A percentile compares a stretch with the other conserved stretches of the same genome.
Evolutionary conservation across 2,797 vertebrate species (phyloP).

Genomic region (Gadopsis bispinosus): DNA sequence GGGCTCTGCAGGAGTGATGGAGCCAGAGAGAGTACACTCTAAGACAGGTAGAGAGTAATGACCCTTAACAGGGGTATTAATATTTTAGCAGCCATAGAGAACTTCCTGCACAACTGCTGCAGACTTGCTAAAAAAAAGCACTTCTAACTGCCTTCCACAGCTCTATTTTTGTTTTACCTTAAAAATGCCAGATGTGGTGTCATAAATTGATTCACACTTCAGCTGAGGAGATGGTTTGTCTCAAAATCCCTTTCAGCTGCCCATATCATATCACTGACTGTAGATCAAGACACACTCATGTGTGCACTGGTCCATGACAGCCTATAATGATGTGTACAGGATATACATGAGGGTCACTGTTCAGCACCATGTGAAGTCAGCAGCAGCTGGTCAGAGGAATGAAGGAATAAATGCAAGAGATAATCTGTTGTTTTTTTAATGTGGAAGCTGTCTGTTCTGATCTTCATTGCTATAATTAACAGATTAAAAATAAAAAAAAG

Average conservation of each 20-base stretch:
- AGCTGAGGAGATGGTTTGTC: background rate
- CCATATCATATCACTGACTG: background rate
- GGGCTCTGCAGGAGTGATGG: conserved; percentile 58
- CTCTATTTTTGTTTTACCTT: conserved; percentile 36
- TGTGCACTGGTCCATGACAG: background rate
- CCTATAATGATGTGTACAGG: background rate
- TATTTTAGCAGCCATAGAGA: conserved; percentile 69
- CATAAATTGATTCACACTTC: conserved; percentile 12
- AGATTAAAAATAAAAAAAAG: conserved; percentile 35
- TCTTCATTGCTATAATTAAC: conserved; percentile 3
- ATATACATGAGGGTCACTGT: background rate
- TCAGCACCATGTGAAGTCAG: background rate
- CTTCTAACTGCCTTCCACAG: conserved; percentile 1
- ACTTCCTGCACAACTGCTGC: conserved; percentile 42
- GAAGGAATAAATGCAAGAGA: background rate
- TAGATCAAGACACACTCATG: background rate
- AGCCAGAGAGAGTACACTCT: conserved; percentile 56
- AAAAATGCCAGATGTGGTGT: conserved; percentile 8
- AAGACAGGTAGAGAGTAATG: conserved; percentile 70
- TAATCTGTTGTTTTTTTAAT: conserved; percentile 8
- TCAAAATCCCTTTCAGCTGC: conserved; percentile 5
- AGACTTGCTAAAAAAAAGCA: conserved; percentile 48
- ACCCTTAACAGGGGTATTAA: conserved; percentile 74
- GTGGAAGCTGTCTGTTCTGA: background rate
- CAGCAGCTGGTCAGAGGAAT: conserved; percentile 1